phyloP scores from a whole-genome alignment of 2,888 invertebrate genomes.

The Drosophila affinis region DNA sequence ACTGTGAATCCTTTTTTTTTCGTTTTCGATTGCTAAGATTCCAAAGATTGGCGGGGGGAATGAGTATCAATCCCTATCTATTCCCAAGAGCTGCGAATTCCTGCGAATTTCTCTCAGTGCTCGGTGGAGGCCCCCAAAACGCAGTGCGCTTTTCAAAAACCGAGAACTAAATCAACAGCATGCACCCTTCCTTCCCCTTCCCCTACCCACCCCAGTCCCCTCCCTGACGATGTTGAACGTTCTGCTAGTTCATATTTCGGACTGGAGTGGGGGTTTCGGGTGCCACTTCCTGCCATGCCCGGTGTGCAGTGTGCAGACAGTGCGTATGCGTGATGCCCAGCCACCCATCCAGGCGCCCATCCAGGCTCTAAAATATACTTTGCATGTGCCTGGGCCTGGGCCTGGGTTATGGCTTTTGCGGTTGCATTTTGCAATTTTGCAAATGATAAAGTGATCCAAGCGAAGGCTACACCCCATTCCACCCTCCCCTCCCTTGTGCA shows the following conservation, averaged over 20 bases:
- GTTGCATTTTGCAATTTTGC: constrained; percentile 78
- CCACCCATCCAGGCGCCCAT: background rate
- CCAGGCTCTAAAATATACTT: constrained; percentile 66
- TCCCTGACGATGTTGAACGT: background rate
- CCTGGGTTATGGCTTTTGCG: constrained; percentile 76
- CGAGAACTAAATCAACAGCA: constrained; percentile 71
- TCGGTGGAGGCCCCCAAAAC: constrained; percentile 50
- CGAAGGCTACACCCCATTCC: constrained; percentile 3
- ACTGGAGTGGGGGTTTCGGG: constrained; percentile 5
- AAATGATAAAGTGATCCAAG: constrained; percentile 76
- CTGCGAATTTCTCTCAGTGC: constrained; percentile 20
- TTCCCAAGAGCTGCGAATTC: no score
- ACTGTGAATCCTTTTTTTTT: no score
- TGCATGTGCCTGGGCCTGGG: constrained; percentile 66
- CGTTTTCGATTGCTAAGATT: no score
- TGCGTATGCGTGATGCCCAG: constrained; percentile 62
- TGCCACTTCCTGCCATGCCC: constrained; percentile 56
- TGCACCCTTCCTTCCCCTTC: background rate
- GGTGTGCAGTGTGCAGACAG: constrained; percentile 45
- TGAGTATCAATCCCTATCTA: no score
- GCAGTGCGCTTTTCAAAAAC: constrained; percentile 56
- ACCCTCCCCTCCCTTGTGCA: background rate
- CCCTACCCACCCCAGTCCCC: no score
- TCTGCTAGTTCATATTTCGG: constrained; percentile 39
- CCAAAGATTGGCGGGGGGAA: no score